Base-by-base conservation (phyloP, 2,888 invertebrate species). In the Cosmia pyralina region DNA sequence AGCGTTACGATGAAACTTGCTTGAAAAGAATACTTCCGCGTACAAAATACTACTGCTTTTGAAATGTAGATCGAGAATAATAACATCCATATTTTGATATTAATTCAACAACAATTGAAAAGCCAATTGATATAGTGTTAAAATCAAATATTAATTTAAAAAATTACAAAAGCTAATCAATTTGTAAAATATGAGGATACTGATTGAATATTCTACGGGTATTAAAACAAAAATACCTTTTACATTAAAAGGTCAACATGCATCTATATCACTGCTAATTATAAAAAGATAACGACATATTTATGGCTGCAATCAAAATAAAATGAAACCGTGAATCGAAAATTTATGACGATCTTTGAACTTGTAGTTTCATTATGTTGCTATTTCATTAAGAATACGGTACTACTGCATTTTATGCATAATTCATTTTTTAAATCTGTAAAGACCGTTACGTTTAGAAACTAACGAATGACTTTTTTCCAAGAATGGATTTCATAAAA, bases 381-480 rank as follows among this genome's bases (percentile, higher is more conserved):
- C 41, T 38, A 28, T 4, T 62, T 53, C 52, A 44, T 52, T 22
- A 19, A 10, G n/a, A 46, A 28, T 57, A 52, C 46, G 50, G 50
- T 28, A 52, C 60, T 17, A 7, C n/a, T 62, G 77, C 70, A 62
- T 52, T 77, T 69, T 77, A 50, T 69, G 44, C 59, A 60, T 48
- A 48, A 28, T 59, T 75, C 7, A 59, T 8, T 60, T 11, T 34
- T 68, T 60, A 11, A 1, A 28, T 5, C 11, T 52, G 6, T 6
- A 41, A 13, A 13, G 0, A 19, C 48, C 41, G 59, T 76, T 75
- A 60, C 5, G 48, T 34, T 5, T 19, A 6, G 6, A 44, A 34
- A 50, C 17, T 28, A n/a, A 17, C 5, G 1, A 57, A n/a, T 28
- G 13, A 0, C 8, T 6, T 48, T 15, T 46, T n/a, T 7, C 13